Conservation (phyloP, 1,140 invertebrate species). For the Centruroides sculpturatus region DNA sequence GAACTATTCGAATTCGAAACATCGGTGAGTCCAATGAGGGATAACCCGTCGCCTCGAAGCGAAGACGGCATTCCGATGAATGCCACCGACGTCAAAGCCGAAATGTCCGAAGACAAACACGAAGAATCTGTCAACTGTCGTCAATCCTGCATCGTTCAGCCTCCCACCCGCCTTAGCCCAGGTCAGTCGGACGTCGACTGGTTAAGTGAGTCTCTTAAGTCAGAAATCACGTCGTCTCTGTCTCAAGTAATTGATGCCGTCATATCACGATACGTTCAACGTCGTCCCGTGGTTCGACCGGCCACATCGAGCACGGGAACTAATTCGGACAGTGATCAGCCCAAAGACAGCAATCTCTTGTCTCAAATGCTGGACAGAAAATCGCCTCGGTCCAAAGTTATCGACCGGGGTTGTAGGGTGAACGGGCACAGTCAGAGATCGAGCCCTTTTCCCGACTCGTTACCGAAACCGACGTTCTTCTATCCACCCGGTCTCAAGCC, state of each 20-base stretch:
- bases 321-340: background rate
- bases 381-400: slow-evolving; percentile 60
- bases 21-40: background rate
- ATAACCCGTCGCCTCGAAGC: background rate
- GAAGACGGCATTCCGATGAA: slow-evolving; percentile 35
- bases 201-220: slow-evolving; percentile 72
- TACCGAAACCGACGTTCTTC: slow-evolving; percentile 8
- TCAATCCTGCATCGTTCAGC: slow-evolving; percentile 12
- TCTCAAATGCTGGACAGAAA: slow-evolving; percentile 66
- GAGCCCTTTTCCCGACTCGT: slow-evolving; percentile 7
- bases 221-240: slow-evolving; percentile 69
- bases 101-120: slow-evolving; percentile 6
- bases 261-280: slow-evolving; percentile 65
- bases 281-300: slow-evolving; percentile 23
- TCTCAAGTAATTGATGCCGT: slow-evolving; percentile 76
- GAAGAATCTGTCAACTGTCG: background rate
- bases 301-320: slow-evolving; percentile 7
- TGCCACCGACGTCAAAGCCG: slow-evolving; percentile 9
- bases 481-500: slow-evolving; percentile 4
- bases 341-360: slow-evolving; percentile 12
- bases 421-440: slow-evolving; percentile 20
- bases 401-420: slow-evolving; percentile 42
- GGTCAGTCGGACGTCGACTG: slow-evolving; percentile 57
- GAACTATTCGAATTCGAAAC: slow-evolving; percentile 30
- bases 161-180: slow-evolving; percentile 13